Base-by-base conservation (phyloP, 37 sponge, comb jelly and placozoan species). In the Petrosia ficiformis region DNA sequence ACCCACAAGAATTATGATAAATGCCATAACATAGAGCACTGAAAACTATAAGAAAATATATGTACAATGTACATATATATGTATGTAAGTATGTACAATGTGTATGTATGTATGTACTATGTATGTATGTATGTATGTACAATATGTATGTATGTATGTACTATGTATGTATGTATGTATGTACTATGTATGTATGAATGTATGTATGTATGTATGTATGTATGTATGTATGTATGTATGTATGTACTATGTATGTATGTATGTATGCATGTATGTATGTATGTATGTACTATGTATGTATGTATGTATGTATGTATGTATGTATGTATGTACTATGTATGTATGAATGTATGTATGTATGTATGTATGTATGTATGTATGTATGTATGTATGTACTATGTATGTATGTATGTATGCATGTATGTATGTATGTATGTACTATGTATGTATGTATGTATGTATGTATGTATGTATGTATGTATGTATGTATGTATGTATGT, bases 1-100 rank as follows among this genome's bases (percentile, higher is more conserved):
- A 4, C 95, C 95, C 32, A 42, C 43, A 22, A 90, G 36, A 26
- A 90, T 76, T n/a, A 94, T 70, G n/a, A 66, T 6, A 43, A 94
- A 86, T 1, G 84, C 75, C 42, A 90, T 24, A 11, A 74, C 3
- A 58, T 94, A 94, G 57, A 94, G 63, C 58, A 76, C 54, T 6
- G 95, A 80, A 68, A 94, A 94, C 95, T 94, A 67, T 21, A 67
- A 59, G 24, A 28, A 42, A 63, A 39, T 33, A 74, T 37, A 32
- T 10, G 31, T 24, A 28, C 10, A 2, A 22, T 32, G 65, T 39
- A 2, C 2, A 36, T 63, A 16, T 35, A 61, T 76, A 42, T 3
- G 8, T 32, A 21, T 32, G 65, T 38, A 19, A 4, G 41, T 36
- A 44, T 21, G 76, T 63, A 30, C n/a, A n/a, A n/a, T n/a, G n/a